Evolutionary conservation across 2,888 invertebrate species (phyloP).

Genomic region (Hermaeophaga mercurialis): DNA sequence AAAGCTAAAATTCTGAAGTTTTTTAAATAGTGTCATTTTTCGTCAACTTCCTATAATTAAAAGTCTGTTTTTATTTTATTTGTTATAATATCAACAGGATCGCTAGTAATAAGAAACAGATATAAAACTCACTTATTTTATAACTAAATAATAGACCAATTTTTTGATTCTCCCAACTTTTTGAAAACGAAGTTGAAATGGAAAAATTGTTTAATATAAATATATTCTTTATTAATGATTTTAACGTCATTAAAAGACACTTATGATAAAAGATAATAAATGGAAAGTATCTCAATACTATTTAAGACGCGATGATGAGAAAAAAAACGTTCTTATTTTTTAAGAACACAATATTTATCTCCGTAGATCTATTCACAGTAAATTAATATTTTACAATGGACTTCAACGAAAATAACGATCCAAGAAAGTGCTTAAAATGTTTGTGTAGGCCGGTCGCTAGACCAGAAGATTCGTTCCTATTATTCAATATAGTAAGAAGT

Average conservation of each 20-base stretch:
- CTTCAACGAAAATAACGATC: background rate
- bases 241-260: background rate
- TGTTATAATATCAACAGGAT: too few relatives aligned
- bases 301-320: background rate
- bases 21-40: too few relatives aligned
- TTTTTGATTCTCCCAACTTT: too few relatives aligned
- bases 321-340: background rate
- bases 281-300: background rate
- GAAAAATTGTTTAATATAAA: too few relatives aligned
- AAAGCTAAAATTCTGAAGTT: too few relatives aligned
- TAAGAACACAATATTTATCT: conserved; percentile 3
- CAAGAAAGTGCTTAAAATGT: conserved; percentile 8
- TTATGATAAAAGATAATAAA: background rate
- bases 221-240: background rate
- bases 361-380: conserved; percentile 8
- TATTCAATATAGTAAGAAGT: conserved; percentile 8
- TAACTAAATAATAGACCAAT: too few relatives aligned
- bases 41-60: too few relatives aligned
- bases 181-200: too few relatives aligned
- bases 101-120: too few relatives aligned
- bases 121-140: too few relatives aligned
- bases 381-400: conserved; percentile 11
- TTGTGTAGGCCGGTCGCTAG: background rate
- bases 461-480: background rate
- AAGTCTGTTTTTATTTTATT: too few relatives aligned